Conservation (phyloP, 2,888 invertebrate genomes). For the Lissonota sp. region DNA sequence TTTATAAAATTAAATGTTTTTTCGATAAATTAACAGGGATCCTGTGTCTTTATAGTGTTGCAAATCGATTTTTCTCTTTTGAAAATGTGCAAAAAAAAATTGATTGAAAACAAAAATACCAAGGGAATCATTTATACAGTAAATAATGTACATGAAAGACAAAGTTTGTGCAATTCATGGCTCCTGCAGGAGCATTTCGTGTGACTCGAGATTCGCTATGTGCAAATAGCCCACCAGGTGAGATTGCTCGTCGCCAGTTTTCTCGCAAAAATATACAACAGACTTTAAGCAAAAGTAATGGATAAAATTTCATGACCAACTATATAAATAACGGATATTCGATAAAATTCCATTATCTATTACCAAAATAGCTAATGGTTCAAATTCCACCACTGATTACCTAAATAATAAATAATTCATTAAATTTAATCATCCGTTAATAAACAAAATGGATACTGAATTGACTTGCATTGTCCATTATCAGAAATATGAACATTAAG, state of each 20-base stretch:
- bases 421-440: too few relatives aligned
- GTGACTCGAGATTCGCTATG: constrained; percentile 24
- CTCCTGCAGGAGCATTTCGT: constrained; percentile 29
- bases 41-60: constrained; percentile 9
- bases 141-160: constrained; percentile 28
- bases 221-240: too few relatives aligned
- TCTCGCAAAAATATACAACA: too few relatives aligned
- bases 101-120: constrained; percentile 11
- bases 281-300: too few relatives aligned
- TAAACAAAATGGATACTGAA: too few relatives aligned
- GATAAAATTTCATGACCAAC: not conserved
- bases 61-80: not conserved
- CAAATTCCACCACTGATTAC: not conserved
- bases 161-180: constrained; percentile 47
- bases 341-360: not conserved
- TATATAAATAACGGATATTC: constrained; percentile 13
- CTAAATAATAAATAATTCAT: too few relatives aligned
- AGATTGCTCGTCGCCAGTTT: too few relatives aligned
- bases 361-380: constrained; percentile 6
- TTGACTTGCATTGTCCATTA: too few relatives aligned
- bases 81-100: constrained; percentile 52
- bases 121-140: constrained; percentile 31
- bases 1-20: not conserved
- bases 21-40: not conserved
- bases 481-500: too few relatives aligned